Base-by-base conservation (phyloP, 2,888 invertebrate genomes). In the Temnothorax unifasciatus region DNA sequence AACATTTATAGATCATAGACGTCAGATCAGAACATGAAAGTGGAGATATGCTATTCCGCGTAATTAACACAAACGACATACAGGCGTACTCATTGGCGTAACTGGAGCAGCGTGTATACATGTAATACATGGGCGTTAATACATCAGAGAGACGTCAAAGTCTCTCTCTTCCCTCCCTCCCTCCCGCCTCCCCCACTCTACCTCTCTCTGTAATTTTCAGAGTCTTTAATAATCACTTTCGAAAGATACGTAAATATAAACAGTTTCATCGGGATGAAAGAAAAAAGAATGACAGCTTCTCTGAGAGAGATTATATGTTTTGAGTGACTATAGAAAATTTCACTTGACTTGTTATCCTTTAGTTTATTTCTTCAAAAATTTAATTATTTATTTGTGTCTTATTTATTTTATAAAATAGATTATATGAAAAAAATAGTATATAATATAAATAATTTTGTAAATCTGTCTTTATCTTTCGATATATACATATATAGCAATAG, bases 11-110 rank as follows among this genome's bases (percentile, higher is more conserved):
- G 79, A 81, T 81, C 47, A 25, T 73, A 38, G 68, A 54, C 73
- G 79, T 81, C 79, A 73, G 71, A 73, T 59, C 73, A 34, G 73
- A 73, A 73, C 47, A 47, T 71, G 79, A 81, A 81, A 81, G 73
- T 81, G 59, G 34, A 81, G 79, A 73, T 71, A 81, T 44, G 79
- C 71, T 81, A 38, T 59, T 73, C 73, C 79, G 44, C 18, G 79
- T 81, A 73, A 81, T 81, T 81, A 81, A 81, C 73, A 59, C 79
- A 81, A 59, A 81, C 59, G 79, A 73, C 44, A 73, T 73, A 54
- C 73, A 59, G 34, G 44, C 59, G 47, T 73, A 47, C 59, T 81
- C 57, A 59, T 81, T 81, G 73, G 71, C 79, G 73, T 81, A 81
- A 71, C 79, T 81, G 34, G 79, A 81, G 34, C 71, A 73, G 4